phyloP scores from a whole-genome alignment of 2,888 invertebrate genomes.

The Xestia sexstrigata region DNA sequence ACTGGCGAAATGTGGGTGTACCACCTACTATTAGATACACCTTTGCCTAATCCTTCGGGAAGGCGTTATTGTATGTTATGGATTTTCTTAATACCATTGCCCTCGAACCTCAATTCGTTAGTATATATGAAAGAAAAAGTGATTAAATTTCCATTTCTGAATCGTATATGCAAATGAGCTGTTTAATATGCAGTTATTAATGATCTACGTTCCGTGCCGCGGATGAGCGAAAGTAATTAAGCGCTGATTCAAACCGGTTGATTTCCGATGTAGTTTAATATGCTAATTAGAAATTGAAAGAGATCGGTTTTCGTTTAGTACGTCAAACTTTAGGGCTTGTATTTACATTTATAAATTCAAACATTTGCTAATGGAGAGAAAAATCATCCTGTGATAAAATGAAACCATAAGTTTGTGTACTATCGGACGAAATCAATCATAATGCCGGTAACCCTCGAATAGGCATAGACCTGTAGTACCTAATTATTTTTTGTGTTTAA shows the following conservation, averaged over 20 bases:
- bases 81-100: neutral
- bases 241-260: constrained; percentile 39
- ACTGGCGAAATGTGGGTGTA: neutral
- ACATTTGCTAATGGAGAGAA: neutral
- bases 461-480: neutral
- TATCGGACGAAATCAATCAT: neutral
- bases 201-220: constrained; percentile 36
- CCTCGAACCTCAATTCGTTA: constrained; percentile 3
- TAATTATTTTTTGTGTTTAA: neutral
- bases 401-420: neutral
- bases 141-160: constrained; percentile 38
- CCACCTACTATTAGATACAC: too few relatives aligned
- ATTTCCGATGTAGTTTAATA: constrained; percentile 56
- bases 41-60: too few relatives aligned
- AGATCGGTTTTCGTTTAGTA: constrained; percentile 25
- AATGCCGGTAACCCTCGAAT: neutral
- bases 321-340: constrained; percentile 16
- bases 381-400: neutral
- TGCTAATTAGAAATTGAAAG: constrained; percentile 41
- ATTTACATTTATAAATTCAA: neutral
- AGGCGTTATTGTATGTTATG: too few relatives aligned
- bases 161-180: constrained; percentile 42
- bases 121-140: constrained; percentile 57
- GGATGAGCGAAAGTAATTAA: constrained; percentile 58
- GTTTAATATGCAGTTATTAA: constrained; percentile 51